Evolutionary conservation across 30 jellyfish, hydroid and myxozoan genomes (phyloP), one percentile per base, ranked within the genome.

Genomic region (Phacellophora camtschatica): DNA sequence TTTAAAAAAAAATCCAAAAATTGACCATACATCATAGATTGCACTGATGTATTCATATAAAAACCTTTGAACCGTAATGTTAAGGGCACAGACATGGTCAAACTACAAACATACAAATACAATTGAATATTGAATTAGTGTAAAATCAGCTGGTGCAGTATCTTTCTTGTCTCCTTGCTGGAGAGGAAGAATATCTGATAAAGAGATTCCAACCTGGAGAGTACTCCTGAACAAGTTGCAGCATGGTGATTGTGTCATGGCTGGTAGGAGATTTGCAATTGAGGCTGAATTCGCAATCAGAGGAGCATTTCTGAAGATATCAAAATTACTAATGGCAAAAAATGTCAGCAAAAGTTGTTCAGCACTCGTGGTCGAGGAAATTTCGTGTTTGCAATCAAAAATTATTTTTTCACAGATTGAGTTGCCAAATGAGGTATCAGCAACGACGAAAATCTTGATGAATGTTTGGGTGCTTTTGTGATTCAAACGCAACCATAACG

Each of bases 241-340:
- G 18, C 27, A 18, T 65, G 92, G 78, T 65, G 92, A 81, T 39
- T 30, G 53, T 24, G 39, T 81, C 25, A 15, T 81, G 46, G 92
- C 85, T 0, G 92, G 46, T 35, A 30, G 92, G 46, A 88, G 94
- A 0, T 87, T 87, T 57, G 2, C 39, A 3, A 49, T 87, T 13
- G 77, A 2, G 33, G 96, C 77, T 25, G 95, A 87, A 20, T 0
- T 87, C 7, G 89, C 96, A 28, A 22, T 36, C 1, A 63, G 50
- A n/a, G 86, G 87, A 10, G 96, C 88, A 0, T 27, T 42, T 1
- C 46, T 86, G 72, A 11, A 1, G 31, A 86, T 86, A 19, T 83
- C 96, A 39, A 15, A 64, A 48, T 86, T 86, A 76, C 95, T 9
- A 86, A 77, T 9, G 92, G 96, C 2, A 86, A 86, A 65, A 86